Evolutionary conservation across 35 echinoderm and acorn worm genomes (phyloP), one percentile per base, ranked within the genome.

Genomic region (Heliocidaris tuberculata): DNA sequence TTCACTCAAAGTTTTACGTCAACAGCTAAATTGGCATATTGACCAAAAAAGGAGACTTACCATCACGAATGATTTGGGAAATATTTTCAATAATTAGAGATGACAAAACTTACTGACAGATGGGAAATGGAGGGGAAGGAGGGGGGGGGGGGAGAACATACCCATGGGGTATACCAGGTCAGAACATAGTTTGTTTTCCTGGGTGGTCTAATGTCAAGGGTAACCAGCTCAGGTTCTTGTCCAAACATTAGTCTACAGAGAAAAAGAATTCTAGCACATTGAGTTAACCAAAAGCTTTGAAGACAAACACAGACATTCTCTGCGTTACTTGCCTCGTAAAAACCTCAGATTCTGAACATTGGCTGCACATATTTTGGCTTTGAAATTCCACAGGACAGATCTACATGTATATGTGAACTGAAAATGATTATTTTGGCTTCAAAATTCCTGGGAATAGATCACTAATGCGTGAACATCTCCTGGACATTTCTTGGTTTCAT

Each of bases 201-300:
- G 65, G 65, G 65, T 78, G 65, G 65, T 78, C 65, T n/a, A 78
- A 78, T 78, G 65, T 78, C 65, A 78, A 78, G 65, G 65, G 65
- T 78, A 78, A n/a, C 65, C 65, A 78, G 65, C 65, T 78, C 27
- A 78, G 65, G 27, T 78, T 78, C 65, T 78, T 78, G 27, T 78
- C 65, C 65, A 78, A 78, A 78, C 65, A 78, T 78, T 78, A n/a
- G 65, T 78, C 65, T n/a, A n/a, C 65, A 8, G 65, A n/a, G 65
- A 78, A 19, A 78, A 78, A 19, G 65, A 78, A 78, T 78, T n/a
- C 65, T 78, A 19, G 65, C 65, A 78, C 65, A 78, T n/a, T 78
- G 21, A 7, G 21, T 78, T 78, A 78, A 78, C 19, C 65, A 12
- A 78, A n/a, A 19, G 65, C 65, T n/a, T 27, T n/a, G 65, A 78